These are phyloP conservation scores for Trichopria drosophilae DNA, from an alignment of 2,888 invertebrate genomes.

Conservation along the genomic window DNA sequence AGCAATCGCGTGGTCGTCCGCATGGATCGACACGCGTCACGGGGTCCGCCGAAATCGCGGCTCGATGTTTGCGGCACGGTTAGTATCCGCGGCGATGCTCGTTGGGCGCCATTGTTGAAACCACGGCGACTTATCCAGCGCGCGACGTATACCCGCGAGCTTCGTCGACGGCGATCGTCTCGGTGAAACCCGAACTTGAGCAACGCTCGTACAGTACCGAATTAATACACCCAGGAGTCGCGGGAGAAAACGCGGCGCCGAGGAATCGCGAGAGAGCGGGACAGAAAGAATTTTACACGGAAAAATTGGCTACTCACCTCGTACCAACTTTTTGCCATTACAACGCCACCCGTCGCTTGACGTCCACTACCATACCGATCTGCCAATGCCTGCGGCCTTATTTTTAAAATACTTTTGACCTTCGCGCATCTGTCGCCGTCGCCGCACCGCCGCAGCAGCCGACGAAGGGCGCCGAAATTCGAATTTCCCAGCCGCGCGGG, in stretches of 20 bases:
- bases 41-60: constrained; percentile 1
- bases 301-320: constrained; percentile 66
- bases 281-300: constrained; percentile 33
- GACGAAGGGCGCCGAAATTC: constrained; percentile 52
- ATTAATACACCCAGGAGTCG: too few species aligned
- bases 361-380: constrained; percentile 68
- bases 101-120: background rate
- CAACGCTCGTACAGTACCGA: constrained; percentile 4
- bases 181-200: background rate
- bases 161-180: too few species aligned
- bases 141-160: too few species aligned
- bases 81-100: background rate
- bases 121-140: too few species aligned
- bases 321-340: constrained; percentile 75
- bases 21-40: background rate
- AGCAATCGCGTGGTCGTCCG: background rate
- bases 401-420: constrained; percentile 59
- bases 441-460: constrained; percentile 38
- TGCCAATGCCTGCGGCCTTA: constrained; percentile 57
- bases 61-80: background rate
- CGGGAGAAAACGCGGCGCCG: too few species aligned
- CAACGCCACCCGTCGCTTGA: constrained; percentile 79
- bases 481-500: too few species aligned
- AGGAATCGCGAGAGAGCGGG: too few species aligned
- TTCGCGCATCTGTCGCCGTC: constrained; percentile 56